Percentiles rank a stretch among this genome's conserved stretches.
phyloP scores from a whole-genome alignment of 1,140 invertebrate species.

The Trichonephila clavipes region DNA sequence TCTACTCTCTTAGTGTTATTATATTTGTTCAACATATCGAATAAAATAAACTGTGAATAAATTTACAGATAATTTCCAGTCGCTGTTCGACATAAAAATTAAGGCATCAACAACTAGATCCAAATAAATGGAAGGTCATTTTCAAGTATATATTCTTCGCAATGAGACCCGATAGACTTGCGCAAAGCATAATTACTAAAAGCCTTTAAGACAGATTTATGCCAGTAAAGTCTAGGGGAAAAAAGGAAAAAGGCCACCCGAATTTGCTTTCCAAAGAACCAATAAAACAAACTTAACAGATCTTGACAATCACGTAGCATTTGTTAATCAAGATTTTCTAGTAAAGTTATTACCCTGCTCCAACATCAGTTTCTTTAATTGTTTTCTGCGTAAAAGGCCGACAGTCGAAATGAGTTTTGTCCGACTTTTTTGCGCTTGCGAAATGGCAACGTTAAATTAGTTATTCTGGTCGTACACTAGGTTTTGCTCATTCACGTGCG shows the following conservation, averaged over 20 bases:
- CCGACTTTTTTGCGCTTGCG: background rate
- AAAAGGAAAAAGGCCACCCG: background rate
- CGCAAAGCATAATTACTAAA: background rate
- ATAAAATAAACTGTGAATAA: background rate
- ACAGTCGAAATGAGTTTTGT: background rate
- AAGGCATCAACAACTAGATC: background rate
- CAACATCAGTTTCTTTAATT: background rate
- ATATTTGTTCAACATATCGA: no score
- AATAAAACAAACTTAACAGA: background rate
- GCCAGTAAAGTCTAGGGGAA: background rate
- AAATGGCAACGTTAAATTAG: background rate
- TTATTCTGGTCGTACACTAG: background rate
- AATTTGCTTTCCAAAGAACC: background rate
- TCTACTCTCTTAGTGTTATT: no score
- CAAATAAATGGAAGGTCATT: background rate
- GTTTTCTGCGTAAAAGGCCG: background rate
- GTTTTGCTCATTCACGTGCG: background rate
- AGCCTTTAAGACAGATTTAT: background rate
- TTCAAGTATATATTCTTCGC: background rate
- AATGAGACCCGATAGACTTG: background rate
- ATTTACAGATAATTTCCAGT: background rate
- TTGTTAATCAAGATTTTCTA: conserved; percentile 24
- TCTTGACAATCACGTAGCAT: background rate
- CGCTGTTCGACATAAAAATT: background rate
- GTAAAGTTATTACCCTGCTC: background rate